Conservation (phyloP, 2,797 vertebrate genomes). For the Diceros bicornis region DNA sequence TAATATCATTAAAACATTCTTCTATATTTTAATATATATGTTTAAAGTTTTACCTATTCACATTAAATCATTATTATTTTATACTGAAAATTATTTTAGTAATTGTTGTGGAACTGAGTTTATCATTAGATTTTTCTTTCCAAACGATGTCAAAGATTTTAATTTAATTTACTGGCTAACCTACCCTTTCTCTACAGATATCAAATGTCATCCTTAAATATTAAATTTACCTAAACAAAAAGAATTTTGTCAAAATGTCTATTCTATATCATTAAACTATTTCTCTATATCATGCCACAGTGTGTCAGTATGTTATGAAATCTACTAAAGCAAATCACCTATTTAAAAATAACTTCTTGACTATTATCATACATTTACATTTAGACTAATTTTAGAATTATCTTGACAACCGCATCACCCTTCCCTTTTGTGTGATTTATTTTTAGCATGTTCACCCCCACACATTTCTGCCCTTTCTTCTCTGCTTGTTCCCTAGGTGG, state of each 20-base stretch:
- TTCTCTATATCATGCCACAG: not conserved
- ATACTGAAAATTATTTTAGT: conserved; percentile 2
- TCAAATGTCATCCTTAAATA: not conserved
- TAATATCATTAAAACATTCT: not conserved
- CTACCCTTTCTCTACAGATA: not conserved
- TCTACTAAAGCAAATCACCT: not conserved
- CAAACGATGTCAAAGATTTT: not conserved
- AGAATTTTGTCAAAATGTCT: not conserved
- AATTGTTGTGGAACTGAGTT: not conserved
- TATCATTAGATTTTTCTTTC: not conserved
- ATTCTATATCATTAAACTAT: not conserved
- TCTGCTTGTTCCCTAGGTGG: not conserved
- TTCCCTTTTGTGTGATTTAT: not conserved
- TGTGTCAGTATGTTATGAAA: not conserved
- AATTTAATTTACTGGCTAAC: not conserved
- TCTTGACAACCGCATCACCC: not conserved
- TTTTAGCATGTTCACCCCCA: not conserved
- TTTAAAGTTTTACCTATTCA: not conserved
- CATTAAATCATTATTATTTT: not conserved
- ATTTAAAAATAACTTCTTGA: conserved; percentile 48
- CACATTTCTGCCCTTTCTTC: not conserved
- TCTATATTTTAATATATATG: not conserved
- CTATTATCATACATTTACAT: not conserved
- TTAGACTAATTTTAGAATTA: conserved; percentile 28
- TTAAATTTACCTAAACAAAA: not conserved